These are phyloP conservation scores for Euphonia xanthogaster DNA, from an alignment of 2,797 vertebrate species.

Conservation along the genomic window DNA sequence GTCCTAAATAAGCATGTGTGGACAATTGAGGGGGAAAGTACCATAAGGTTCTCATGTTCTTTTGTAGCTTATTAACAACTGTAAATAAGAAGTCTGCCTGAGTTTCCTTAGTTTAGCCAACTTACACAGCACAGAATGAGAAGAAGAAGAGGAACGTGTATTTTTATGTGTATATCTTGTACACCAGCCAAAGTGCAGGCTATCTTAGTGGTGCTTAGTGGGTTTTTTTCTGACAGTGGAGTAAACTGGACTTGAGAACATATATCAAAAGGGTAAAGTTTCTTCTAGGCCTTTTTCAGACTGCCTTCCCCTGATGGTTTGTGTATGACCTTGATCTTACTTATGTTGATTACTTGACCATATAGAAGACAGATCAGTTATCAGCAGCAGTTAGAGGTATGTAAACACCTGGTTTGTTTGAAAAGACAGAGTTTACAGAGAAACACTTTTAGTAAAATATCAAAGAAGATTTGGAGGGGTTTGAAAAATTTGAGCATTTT, in stretches of 20 bases:
- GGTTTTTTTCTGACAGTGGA: neutral
- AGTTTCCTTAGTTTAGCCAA: neutral
- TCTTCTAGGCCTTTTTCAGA: neutral
- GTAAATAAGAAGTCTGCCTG: neutral
- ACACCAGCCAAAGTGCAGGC: neutral
- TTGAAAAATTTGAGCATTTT: neutral
- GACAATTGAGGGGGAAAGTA: neutral
- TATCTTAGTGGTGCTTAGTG: neutral
- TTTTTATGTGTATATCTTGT: neutral
- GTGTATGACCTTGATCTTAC: neutral
- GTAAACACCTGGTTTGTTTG: neutral
- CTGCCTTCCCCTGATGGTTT: neutral
- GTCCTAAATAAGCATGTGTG: neutral
- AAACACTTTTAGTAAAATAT: neutral
- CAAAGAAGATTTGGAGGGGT: neutral
- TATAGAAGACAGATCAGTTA: neutral
- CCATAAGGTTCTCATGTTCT: fast-evolving
- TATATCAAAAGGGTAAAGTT: neutral
- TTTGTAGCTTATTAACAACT: neutral
- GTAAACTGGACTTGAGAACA: neutral
- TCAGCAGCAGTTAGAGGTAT: neutral
- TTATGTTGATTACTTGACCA: neutral
- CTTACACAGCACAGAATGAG: neutral
- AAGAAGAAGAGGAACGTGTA: fast-evolving
- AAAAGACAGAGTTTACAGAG: neutral